Evolutionary conservation across 2,888 invertebrate genomes (phyloP).

Genomic region (Hermaeophaga mercurialis): DNA sequence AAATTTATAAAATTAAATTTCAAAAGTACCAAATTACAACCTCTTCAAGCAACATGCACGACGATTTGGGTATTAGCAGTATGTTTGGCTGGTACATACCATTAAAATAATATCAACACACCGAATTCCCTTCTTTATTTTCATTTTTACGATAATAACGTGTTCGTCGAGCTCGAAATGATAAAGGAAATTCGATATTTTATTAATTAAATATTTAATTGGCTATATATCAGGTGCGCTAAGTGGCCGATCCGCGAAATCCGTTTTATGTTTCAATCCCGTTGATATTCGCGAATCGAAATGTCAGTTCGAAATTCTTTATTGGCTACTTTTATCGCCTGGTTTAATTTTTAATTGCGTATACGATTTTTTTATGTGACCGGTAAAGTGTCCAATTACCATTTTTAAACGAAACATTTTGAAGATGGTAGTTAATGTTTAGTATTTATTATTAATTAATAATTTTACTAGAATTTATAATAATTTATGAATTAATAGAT

Average conservation of each 20-base stretch:
- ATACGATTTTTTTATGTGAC: slow-evolving; percentile 7
- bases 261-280: slow-evolving; percentile 28
- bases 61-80: no score
- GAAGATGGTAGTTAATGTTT: no score
- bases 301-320: slow-evolving; percentile 20
- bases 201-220: slow-evolving; percentile 33
- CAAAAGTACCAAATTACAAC: no score
- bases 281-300: slow-evolving; percentile 17
- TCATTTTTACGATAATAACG: no score
- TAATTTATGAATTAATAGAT: no score
- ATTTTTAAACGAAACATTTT: slow-evolving; percentile 11
- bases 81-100: no score
- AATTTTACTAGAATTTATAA: no score
- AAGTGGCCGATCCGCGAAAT: slow-evolving; percentile 13
- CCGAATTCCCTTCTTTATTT: background rate
- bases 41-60: no score
- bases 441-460: no score
- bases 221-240: slow-evolving; percentile 27
- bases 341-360: slow-evolving; percentile 25
- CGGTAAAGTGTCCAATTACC: background rate
- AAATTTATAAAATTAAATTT: no score
- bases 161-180: slow-evolving; percentile 10
- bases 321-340: slow-evolving; percentile 15
- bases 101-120: slow-evolving; percentile 5
- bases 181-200: slow-evolving; percentile 30